A percentile compares a stretch with the other conserved stretches of the same genome.
Conservation (phyloP, 2,797 vertebrate species). For the Chromobotia macracanthus region DNA sequence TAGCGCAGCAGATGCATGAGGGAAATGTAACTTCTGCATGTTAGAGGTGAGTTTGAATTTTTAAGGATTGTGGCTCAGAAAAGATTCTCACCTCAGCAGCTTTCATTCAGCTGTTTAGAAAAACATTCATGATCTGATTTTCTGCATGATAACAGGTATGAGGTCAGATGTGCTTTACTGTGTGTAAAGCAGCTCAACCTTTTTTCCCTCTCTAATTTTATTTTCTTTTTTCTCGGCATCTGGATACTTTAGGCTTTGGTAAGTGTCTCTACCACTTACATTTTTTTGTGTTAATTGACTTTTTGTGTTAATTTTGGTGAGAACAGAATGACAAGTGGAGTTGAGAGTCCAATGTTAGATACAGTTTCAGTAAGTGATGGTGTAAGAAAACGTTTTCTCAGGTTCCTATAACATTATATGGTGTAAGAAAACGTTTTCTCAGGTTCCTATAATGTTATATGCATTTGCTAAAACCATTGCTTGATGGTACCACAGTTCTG, state of each 20-base stretch:
- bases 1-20: constrained; percentile 76
- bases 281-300: too few relatives aligned
- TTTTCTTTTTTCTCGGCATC: constrained; percentile 58
- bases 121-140: constrained; percentile 33
- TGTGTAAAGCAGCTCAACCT: constrained; percentile 55
- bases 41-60: constrained; percentile 65
- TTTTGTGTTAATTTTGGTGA: background rate
- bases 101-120: constrained; percentile 45
- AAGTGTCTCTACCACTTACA: constrained; percentile 67
- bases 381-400: too few relatives aligned
- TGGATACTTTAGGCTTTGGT: constrained; percentile 90
- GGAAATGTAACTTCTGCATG: constrained; percentile 77
- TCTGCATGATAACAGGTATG: constrained; percentile 77
- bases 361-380: background rate
- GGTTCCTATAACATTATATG: too few relatives aligned
- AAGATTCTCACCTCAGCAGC: constrained; percentile 41
- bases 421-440: too few relatives aligned
- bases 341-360: background rate
- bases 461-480: background rate
- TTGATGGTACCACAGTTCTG: background rate
- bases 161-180: constrained; percentile 58
- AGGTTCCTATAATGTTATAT: too few relatives aligned
- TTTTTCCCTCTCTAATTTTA: constrained; percentile 64
- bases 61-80: constrained; percentile 61
- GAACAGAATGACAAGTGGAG: background rate